Evolutionary conservation across 2,113 vertebrate species (phyloP), one percentile per base, ranked within the genome.

Genomic region (Zeus faber): DNA sequence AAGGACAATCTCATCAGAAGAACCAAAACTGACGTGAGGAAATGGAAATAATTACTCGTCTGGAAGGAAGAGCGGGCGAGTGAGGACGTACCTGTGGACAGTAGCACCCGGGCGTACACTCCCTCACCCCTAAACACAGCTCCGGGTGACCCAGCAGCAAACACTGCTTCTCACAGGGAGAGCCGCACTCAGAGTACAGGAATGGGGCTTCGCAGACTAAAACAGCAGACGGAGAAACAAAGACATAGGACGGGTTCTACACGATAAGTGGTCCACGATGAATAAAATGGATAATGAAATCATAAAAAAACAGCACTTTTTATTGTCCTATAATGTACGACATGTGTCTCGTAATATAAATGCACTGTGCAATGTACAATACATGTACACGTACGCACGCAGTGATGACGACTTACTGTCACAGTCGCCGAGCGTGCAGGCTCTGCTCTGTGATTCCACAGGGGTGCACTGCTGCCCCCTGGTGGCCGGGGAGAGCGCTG

Each of bases 101-200:
- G 83, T 93, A 95, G 77, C 94, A 96, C 49, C 93, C 93, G 1
- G 90, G 89, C 21, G 84, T 87, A 58, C 94, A 96, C 17, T 72
- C 72, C 0, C 49, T 64, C 41, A 74, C 67, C 2, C 83, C 85
- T 4, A 29, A 51, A 69, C 92, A 95, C 18, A 76, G 67, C n/a
- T 72, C 76, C 2, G 0, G 27, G 14, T 41, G 76, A 20, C 75
- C 80, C 44, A 45, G 68, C 20, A 91, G 83, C 14, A 77, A 72
- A 76, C 94, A 96, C 49, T 89, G 91, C 52, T 89, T 79, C 10
- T 90, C 71, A 27, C 93, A 94, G 37, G 92, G 91, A 0, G 81
- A 73, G 4, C 89, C 91, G 0, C 93, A 95, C 1, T 74, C 35
- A 0, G 46, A 81, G 81, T 85, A 92, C 74, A 87, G 65, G 39